Evolutionary conservation across 2,797 vertebrate genomes (phyloP), one percentile per base, ranked within the genome.

Genomic region (Poecile montanus): DNA sequence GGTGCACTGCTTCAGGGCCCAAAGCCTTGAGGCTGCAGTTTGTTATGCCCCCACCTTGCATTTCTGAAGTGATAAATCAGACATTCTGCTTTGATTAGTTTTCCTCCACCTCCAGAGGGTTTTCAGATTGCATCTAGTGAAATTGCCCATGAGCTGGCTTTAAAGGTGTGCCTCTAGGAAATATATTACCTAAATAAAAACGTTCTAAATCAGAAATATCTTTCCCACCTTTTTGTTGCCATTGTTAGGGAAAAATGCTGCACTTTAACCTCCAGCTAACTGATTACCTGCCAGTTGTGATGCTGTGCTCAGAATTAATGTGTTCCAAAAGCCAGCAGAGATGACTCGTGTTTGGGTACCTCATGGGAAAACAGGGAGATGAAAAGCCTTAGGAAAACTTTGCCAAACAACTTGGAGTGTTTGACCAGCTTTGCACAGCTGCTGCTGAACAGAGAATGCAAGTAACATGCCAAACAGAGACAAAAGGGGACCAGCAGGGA

Each of bases 401-500:
- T 84, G 77, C 89, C 95, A 96, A 95, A 91, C 70, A 89, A 34
- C 73, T 94, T 67, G 22, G 42, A 72, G 76, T 89, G 67, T 92
- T 96, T 94, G 94, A 90, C 93, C 92, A 93, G 29, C 50, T 96
- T 34, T 47, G 68, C 84, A 82, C 93, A 96, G 94, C 92, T 96
- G 95, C 94, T 95, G 91, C 62, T 82, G 75, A 77, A 70, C 9
- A 77, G 77, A 84, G 62, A 68, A 91, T 44, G 77, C 34, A 65
- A 72, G 76, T 23, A 65, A 51, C 18, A 19, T 44, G 83, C 75
- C 93, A 91, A 87, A 44, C 9, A 58, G 73, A 72, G 62, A 63
- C 42, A 38, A 87, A 79, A 87, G 56, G 54, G 51, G 25, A 88
- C 73, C 70, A 73, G 32, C 38, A 47, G 67, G 76, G 67, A 77